A percentile compares a stretch with the other conserved stretches of the same genome.
phyloP scores from a whole-genome alignment of 2,797 vertebrate genomes.

The Enoplosus armatus region DNA sequence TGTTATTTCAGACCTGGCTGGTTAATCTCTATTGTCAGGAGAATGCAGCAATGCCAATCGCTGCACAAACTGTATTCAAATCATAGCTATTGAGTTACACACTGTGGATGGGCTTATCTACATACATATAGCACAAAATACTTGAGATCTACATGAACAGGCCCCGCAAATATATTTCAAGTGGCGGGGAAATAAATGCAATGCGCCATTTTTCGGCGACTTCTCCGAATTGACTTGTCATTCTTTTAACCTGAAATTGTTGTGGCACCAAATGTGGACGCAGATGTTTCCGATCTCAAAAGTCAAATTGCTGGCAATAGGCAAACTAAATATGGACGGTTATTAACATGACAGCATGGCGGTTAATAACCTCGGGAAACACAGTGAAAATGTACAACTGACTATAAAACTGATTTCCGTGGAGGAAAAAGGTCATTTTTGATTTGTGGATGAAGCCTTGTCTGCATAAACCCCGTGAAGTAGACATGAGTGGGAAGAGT shows the following conservation, averaged over 20 bases:
- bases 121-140: conserved; percentile 70
- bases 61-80: conserved; percentile 70
- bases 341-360: conserved; percentile 56
- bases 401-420: conserved; percentile 74
- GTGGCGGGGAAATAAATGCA: conserved; percentile 76
- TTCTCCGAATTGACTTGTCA: conserved; percentile 75
- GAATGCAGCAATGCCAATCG: conserved; percentile 41
- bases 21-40: conserved; percentile 64
- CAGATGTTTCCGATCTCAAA: conserved; percentile 74
- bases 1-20: conserved; percentile 49
- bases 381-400: conserved; percentile 51
- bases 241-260: conserved; percentile 76
- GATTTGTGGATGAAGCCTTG: conserved; percentile 62
- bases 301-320: conserved; percentile 79
- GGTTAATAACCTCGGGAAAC: conserved; percentile 73
- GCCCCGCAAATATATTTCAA: conserved; percentile 76
- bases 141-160: conserved; percentile 47
- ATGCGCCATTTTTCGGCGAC: conserved; percentile 61
- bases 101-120: conserved; percentile 64
- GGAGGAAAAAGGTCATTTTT: conserved; percentile 66
- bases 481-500: conserved; percentile 57
- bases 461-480: conserved; percentile 68
- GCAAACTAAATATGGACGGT: conserved; percentile 68
- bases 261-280: conserved; percentile 74
- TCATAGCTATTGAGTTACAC: conserved; percentile 54